A percentile compares a stretch with the other conserved stretches of the same genome.
Evolutionary conservation across 1,140 invertebrate genomes (phyloP).

Genomic region (Paracyclopina nana): DNA sequence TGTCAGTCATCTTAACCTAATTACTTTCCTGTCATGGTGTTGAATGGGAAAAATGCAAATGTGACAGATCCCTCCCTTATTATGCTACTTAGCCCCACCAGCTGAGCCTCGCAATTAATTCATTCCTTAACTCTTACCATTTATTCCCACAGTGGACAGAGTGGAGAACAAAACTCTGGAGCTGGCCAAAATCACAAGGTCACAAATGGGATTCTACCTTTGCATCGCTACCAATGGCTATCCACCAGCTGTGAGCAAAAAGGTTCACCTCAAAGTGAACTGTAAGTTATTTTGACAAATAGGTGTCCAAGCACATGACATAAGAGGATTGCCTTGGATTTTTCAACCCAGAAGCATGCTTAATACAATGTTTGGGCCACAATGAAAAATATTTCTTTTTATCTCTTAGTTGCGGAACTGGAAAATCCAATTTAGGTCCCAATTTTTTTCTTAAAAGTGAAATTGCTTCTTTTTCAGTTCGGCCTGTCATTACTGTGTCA

Average conservation of each 20-base stretch:
- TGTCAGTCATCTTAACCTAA: too few relatives aligned
- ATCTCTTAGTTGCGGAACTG: not conserved
- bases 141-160: conserved; percentile 3
- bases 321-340: not conserved
- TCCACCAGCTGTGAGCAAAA: conserved; percentile 58
- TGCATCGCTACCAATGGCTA: conserved; percentile 75
- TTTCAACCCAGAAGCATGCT: not conserved
- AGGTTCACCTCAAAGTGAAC: conserved; percentile 56
- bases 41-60: too few relatives aligned
- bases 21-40: too few relatives aligned
- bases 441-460: not conserved
- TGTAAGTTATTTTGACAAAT: conserved; percentile 42
- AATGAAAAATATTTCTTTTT: not conserved
- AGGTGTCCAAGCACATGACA: not conserved
- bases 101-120: too few relatives aligned
- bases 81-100: too few relatives aligned
- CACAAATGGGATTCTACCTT: conserved; percentile 68
- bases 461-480: conserved; percentile 1
- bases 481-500: conserved; percentile 6
- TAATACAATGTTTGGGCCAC: not conserved
- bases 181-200: conserved; percentile 49
- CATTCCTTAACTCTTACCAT: too few relatives aligned
- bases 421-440: not conserved
- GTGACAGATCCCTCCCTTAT: too few relatives aligned
- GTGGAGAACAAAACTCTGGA: conserved; percentile 43